Conservation (phyloP, 2,888 invertebrate species). For the Yponomeuta evonymella region DNA sequence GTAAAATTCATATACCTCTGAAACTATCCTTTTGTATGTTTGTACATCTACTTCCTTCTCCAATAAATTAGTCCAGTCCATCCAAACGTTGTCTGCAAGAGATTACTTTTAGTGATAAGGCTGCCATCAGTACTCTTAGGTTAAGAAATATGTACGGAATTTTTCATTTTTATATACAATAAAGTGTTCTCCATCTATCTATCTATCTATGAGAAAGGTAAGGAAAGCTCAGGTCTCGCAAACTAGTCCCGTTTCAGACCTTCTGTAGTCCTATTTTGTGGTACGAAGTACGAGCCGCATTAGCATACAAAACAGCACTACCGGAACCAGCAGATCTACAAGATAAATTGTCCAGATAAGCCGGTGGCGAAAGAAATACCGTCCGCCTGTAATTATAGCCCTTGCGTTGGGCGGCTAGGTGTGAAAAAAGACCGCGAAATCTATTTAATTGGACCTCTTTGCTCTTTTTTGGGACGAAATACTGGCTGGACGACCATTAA, state of each 20-base stretch:
- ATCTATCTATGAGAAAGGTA: too few relatives aligned
- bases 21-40: too few relatives aligned
- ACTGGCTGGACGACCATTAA: neutral
- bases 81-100: too few relatives aligned
- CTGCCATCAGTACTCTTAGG: too few relatives aligned
- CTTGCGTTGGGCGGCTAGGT: slow-evolving; percentile 15
- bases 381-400: slow-evolving; percentile 22
- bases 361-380: slow-evolving; percentile 24
- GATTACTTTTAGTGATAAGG: too few relatives aligned
- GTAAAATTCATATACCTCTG: too few relatives aligned
- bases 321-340: slow-evolving; percentile 21
- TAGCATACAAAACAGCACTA: slow-evolving; percentile 23
- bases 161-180: too few relatives aligned
- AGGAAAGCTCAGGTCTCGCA: neutral
- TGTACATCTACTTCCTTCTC: too few relatives aligned
- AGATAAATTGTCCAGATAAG: slow-evolving; percentile 27
- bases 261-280: neutral
- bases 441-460: neutral
- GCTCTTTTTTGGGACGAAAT: neutral
- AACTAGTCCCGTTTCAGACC: neutral
- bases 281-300: slow-evolving; percentile 15
- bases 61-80: too few relatives aligned
- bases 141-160: too few relatives aligned
- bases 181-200: too few relatives aligned
- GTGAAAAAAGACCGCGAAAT: slow-evolving; percentile 17